These are phyloP conservation scores for Calameuta filiformis DNA, from an alignment of 2,888 invertebrate species.

Conservation along the genomic window DNA sequence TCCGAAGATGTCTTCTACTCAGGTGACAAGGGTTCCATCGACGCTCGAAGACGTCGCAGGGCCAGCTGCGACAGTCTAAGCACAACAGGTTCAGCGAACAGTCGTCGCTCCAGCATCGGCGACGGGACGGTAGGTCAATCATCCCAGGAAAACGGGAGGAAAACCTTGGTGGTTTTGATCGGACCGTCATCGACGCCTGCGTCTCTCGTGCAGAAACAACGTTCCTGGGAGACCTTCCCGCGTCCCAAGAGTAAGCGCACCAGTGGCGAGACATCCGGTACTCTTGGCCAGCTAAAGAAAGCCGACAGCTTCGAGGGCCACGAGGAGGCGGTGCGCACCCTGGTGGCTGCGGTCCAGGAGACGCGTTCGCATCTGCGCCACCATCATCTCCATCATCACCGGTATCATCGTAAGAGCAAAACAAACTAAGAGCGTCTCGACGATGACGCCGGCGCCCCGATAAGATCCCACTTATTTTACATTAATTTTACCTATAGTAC, in stretches of 20 bases:
- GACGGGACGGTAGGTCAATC: conserved; percentile 51
- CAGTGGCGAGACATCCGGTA: conserved; percentile 31
- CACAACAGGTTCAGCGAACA: conserved; percentile 68
- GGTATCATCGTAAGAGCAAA: conserved; percentile 63
- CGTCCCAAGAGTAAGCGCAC: conserved; percentile 64
- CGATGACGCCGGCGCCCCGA: not conserved
- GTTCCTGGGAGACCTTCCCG: conserved; percentile 75
- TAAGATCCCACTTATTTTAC: not conserved
- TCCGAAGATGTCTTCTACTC: conserved; percentile 70
- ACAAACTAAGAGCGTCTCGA: conserved; percentile 48
- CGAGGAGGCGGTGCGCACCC: conserved; percentile 75
- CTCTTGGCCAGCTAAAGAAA: conserved; percentile 68
- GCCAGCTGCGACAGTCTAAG: conserved; percentile 71
- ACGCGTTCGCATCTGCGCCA: conserved; percentile 69
- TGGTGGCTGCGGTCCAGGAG: conserved; percentile 76
- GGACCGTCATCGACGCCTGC: conserved; percentile 54
- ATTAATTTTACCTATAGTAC: not conserved
- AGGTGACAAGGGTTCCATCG: conserved; percentile 45
- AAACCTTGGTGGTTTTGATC: conserved; percentile 70
- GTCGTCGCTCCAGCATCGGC: conserved; percentile 70
- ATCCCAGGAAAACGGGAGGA: conserved; percentile 56
- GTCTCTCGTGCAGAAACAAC: conserved; percentile 71
- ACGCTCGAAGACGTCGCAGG: conserved; percentile 56
- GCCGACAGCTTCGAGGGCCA: conserved; percentile 78
- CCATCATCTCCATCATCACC: conserved; percentile 56